Evolutionary conservation across 2,888 invertebrate genomes (phyloP), one percentile per base, ranked within the genome.

Genomic region (Mycogona germanica): DNA sequence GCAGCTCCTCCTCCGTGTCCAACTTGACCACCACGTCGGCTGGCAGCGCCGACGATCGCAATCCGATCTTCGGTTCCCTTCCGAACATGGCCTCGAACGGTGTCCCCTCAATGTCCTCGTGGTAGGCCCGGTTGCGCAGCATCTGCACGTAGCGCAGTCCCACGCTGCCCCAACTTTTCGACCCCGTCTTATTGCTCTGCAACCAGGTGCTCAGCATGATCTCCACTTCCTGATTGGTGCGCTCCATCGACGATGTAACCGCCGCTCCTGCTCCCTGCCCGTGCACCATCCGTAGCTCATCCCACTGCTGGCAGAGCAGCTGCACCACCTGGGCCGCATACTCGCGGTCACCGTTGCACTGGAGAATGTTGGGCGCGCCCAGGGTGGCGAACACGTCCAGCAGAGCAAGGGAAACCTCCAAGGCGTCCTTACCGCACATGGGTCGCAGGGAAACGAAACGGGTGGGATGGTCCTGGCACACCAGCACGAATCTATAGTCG

Each of bases 111-210:
- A 60, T 57, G 46, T 37, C 57, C 51, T 25, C 47, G 48, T 60
- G 57, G 53, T 51, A 53, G 25, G 48, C 48, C 35, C 23, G 46
- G 45, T 59, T 55, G 21, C 57, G 57, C 51, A 42, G 42, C 53
- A 52, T 56, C 35, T 56, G 59, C 14, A 55, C 49, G 54, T 56
- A 57, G 47, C 55, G 51, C 41, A 59, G 47, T 47, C 57, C 57
- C n/a, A n/a, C n/a, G n/a, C n/a, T n/a, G n/a, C n/a, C n/a, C n/a
- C n/a, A n/a, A n/a, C n/a, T n/a, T n/a, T n/a, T n/a, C 7, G 44
- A 26, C 14, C 44, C n/a, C 6, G 26, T 25, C 12, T 44, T 28
- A 9, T 44, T 44, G n/a, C 29, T 28, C 44, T 44, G 44, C 45
- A 58, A 40, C 56, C 56, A 55, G 14, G 29, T 51, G n/a, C 30